Base-by-base conservation (phyloP, 2,888 invertebrate species). In the Macaria notata region DNA sequence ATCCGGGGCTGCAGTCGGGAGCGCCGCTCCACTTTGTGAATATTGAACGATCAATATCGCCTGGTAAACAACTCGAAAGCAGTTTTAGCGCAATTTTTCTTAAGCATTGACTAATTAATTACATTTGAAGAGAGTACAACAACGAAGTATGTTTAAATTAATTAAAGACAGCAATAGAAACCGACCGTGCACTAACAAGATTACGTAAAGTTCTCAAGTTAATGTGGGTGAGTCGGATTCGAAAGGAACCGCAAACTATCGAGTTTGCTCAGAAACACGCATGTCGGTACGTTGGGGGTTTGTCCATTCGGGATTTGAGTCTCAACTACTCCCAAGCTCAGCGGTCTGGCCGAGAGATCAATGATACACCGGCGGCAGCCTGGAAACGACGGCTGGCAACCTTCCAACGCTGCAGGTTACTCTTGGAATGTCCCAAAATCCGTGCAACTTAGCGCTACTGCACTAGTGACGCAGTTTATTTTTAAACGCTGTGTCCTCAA, bases 401-500 rank as follows among this genome's bases (percentile, higher is more conserved):
- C 45, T 58, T 69, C 77, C 76, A 76, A 73, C 52, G 60, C 61
- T 71, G 70, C 72, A 75, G 71, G 70, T 71, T 67, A 67, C 61
- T 67, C 69, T 66, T 66, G 66, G 63, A 62, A 65, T 71, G 68
- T 62, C 68, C 67, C 69, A 68, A 67, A 73, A 73, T 68, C 70
- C 66, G 50, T 55, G 51, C 50, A 55, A 47, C 64, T 68, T 69
- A 60, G 65, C 62, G 63, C 45, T 50, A 61, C 61, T 68, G 69
- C 62, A 62, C 54, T 59, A 68, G 64, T 69, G 62, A 63, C 47
- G 61, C 45, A 62, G 46, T 50, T 58, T 54, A 29, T 30, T 53
- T 52, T 47, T 50, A 36, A 55, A 59, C 53, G 46, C 49, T 49
- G 47, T 59, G 19, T 56, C 46, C 46, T 50, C 3, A 30, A 31